Evolutionary conservation across 2,113 vertebrate genomes (phyloP).

Genomic region (Pseudorasbora parva): DNA sequence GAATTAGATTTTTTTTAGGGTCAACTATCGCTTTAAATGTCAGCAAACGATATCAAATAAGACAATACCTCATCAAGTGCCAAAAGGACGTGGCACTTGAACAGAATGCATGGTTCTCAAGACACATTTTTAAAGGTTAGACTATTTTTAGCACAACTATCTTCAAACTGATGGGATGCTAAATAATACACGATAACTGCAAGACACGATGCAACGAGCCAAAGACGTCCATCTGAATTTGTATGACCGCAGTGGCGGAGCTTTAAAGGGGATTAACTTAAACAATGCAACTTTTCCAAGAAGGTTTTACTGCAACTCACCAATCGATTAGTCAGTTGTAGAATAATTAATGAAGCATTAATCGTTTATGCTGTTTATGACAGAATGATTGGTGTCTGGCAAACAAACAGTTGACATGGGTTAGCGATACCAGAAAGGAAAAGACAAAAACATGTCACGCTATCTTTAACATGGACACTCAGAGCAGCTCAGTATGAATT

Average conservation of each 20-base stretch:
- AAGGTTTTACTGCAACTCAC: neutral
- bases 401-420: neutral
- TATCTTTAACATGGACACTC: neutral
- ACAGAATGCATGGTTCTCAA: neutral
- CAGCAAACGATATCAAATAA: neutral
- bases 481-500: neutral
- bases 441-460: neutral
- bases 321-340: neutral
- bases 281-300: neutral
- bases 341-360: neutral
- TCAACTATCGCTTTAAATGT: neutral
- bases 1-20: neutral
- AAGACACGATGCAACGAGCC: neutral
- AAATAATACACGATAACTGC: too few relatives aligned
- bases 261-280: neutral
- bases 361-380: neutral
- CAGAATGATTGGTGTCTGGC: neutral
- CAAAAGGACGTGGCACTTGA: neutral
- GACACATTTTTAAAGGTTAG: constrained; percentile 7
- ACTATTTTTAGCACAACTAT: neutral
- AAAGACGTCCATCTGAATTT: neutral
- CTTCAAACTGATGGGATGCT: neutral
- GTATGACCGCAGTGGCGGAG: too few relatives aligned
- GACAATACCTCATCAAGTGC: neutral
- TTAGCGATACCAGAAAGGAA: neutral